Base-by-base conservation (phyloP, 2,888 invertebrate genomes). In the Drosophila maculinotata region DNA sequence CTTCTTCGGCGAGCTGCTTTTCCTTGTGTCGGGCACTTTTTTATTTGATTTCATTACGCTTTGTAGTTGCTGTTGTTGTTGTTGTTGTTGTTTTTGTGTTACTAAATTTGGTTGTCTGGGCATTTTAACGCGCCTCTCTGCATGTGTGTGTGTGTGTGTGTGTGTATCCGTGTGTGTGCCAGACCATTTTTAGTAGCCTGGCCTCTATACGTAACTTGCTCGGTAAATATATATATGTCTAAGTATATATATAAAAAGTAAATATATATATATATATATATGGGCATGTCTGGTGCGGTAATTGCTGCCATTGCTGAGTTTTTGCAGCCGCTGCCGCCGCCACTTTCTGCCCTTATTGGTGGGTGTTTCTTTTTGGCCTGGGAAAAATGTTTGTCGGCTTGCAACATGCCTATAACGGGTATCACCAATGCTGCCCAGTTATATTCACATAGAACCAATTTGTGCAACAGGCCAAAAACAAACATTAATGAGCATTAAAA, bases 51-150 rank as follows among this genome's bases (percentile, higher is more conserved):
- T 83, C 67, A 83, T 86, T 80, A 76, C 83, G 54, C 54, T 58
- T 58, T 71, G 81, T 77, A 68, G 65, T 68, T 79, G 80, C 63
- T 76, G 77, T 54, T 33, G 62, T 69, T 36, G 45, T 33, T 49
- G 38, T 44, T 56, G 53, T 52, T 57, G 68, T 57, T 64, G 72
- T 62, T 58, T 58, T 56, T 64, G 53, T 79, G 85, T 79, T 87
- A 82, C 83, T 83, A 83, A 83, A 83, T 83, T 83, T 83, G 83
- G 83, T 87, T 83, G 83, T 83, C 83, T 83, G 77, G 79, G 87
- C 86, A 81, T 81, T 84, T 84, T 67, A 62, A 76, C 69, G 71
- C 67, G 63, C 52, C 41, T 63, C 30, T 26, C 17, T 38, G n/a
- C 26, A 12, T 45, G 35, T 47, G 6, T 41, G 2, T 49, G 26